These are phyloP conservation scores for Nemoura dubitans DNA, from an alignment of 2,888 invertebrate species.

Conservation along the genomic window DNA sequence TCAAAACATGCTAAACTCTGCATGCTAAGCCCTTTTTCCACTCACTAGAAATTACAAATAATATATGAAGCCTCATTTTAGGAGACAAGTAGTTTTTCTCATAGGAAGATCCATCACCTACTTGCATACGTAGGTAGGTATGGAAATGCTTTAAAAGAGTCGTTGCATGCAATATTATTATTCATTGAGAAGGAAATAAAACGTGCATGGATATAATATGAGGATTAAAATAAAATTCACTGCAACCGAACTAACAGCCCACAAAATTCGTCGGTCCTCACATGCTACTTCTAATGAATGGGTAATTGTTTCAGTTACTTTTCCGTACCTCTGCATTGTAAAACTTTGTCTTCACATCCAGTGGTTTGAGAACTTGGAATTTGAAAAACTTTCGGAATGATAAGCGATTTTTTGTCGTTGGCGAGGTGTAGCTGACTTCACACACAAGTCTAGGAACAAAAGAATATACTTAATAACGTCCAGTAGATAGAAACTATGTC, in stretches of 20 bases:
- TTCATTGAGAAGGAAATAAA: not conserved
- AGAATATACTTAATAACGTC: not conserved
- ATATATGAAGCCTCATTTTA: too few relatives aligned
- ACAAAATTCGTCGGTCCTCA: too few relatives aligned
- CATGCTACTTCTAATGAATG: too few relatives aligned
- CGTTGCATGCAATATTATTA: not conserved
- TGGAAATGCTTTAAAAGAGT: too few relatives aligned
- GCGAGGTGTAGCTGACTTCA: slow-evolving; percentile 90
- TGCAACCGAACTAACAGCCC: too few relatives aligned
- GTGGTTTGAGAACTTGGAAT: slow-evolving; percentile 95
- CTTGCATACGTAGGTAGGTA: too few relatives aligned
- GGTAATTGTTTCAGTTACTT: not conserved
- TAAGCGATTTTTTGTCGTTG: slow-evolving; percentile 74
- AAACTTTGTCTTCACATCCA: slow-evolving; percentile 98
- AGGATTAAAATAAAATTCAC: not conserved
- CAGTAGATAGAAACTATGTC: not conserved
- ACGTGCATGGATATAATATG: not conserved
- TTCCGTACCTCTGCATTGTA: slow-evolving; percentile 84
- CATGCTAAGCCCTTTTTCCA: slow-evolving; percentile 16
- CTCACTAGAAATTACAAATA: too few relatives aligned
- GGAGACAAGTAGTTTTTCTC: too few relatives aligned
- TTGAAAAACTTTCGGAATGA: slow-evolving; percentile 97
- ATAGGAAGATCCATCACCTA: too few relatives aligned
- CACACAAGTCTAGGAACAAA: slow-evolving; percentile 83
- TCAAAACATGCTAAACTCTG: not conserved